Conservation (phyloP, 2,797 vertebrate genomes). For the Saxicola maurus region DNA sequence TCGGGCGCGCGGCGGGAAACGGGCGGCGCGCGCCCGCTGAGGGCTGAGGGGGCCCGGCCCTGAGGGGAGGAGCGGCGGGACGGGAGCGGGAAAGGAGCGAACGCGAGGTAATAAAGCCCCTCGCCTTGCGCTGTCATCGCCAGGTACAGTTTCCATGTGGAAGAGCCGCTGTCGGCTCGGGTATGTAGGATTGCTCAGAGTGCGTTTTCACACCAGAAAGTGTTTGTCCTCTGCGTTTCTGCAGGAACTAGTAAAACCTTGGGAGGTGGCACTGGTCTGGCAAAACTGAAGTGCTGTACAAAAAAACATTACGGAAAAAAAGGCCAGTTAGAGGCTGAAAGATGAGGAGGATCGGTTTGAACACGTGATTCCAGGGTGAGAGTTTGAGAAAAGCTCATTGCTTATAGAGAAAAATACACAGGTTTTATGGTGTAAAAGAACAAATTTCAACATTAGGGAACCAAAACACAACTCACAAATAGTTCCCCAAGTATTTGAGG, state of each 20-base stretch:
- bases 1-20: not conserved
- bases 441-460: not conserved
- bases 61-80: not conserved
- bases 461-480: not conserved
- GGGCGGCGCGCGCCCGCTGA: not conserved
- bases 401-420: not conserved
- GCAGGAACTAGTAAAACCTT: not conserved
- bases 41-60: not conserved
- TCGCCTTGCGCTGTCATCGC: fast-evolving
- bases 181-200: fast-evolving
- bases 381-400: not conserved
- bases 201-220: too few relatives aligned
- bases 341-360: not conserved
- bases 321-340: not conserved
- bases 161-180: too few relatives aligned
- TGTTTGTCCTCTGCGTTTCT: not conserved
- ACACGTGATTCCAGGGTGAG: not conserved
- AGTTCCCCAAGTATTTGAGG: not conserved
- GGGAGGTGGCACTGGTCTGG: too few relatives aligned
- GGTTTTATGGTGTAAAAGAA: not conserved
- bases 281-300: not conserved
- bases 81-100: fast-evolving
- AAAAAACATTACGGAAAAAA: not conserved
- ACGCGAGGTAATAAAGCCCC: not conserved
- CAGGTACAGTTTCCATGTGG: fast-evolving